Base-by-base conservation (phyloP, 2,113 vertebrate species). In the Butorides virescens region DNA sequence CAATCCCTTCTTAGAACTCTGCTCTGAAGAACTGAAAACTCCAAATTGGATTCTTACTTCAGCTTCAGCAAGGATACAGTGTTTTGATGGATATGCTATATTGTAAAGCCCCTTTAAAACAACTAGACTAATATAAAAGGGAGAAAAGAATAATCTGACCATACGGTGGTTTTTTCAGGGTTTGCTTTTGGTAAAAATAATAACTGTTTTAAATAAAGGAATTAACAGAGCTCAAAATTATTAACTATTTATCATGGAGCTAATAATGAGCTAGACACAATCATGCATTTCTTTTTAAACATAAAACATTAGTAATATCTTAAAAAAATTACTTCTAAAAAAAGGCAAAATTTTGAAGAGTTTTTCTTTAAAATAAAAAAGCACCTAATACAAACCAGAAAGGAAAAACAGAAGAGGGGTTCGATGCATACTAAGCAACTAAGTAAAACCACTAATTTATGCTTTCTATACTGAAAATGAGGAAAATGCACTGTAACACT, bases 151-250 rank as follows among this genome's bases (percentile, higher is more conserved):
- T n/a, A 75, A 91, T 39, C 34, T 61, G 39, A 62, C 47, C 44
- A 71, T 46, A 87, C 7, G 10, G 4, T 49, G 15, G 1, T 71
- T 56, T 70, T 79, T 75, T 29, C 36, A 74, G 18, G 16, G 52
- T 46, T 59, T 76, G 6, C 6, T 70, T 93, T 80, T 61, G 11
- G 34, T 73, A 89, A 80, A 75, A 92, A 21, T 39, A 91, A 27
- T 27, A 72, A 65, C 13, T 87, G 20, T 63, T 91, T 79, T 44
- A 66, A 88, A 91, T 78, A 78, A 86, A 59, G n/a, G 26, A 90
- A 94, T 74, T 94, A 93, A 70, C 4, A 61, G 75, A 91, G 37
- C 29, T 89, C 52, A 91, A 72, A 95, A 88, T 68, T 77, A 66
- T 26, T 89, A 76, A 78, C 7, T 18, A 58, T 56, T 84, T 94